phyloP scores from a whole-genome alignment of 2,797 vertebrate species.

The Malurus splendens region DNA sequence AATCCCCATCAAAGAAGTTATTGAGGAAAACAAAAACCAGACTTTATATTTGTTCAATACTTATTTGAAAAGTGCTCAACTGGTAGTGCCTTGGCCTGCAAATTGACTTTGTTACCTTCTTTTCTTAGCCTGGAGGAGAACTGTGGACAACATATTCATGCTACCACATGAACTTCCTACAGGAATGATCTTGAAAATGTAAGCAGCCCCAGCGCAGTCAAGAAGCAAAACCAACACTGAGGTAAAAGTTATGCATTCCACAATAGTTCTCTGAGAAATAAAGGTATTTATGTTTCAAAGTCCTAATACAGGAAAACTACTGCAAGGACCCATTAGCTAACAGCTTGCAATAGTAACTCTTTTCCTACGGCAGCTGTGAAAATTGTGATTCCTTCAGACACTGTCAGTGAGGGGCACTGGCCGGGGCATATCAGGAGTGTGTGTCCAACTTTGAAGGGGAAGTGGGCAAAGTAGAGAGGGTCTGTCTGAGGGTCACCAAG shows the following conservation, averaged over 20 bases:
- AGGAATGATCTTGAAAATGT: neutral
- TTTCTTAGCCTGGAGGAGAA: neutral
- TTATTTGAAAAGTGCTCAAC: neutral
- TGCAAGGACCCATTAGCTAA: neutral
- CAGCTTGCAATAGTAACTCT: neutral
- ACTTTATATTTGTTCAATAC: neutral
- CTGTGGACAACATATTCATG: neutral
- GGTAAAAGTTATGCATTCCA: neutral
- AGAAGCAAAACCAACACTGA: neutral
- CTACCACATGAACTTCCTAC: neutral
- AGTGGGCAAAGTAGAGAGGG: neutral
- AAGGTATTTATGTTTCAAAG: neutral
- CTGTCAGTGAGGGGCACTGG: neutral
- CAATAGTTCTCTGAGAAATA: neutral
- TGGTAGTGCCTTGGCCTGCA: neutral
- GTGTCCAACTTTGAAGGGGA: neutral
- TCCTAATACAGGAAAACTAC: neutral
- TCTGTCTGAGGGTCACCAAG: neutral
- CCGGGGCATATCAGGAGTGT: neutral
- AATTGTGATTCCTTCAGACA: neutral
- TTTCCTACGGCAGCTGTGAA: neutral
- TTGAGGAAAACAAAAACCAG: neutral
- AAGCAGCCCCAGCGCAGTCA: neutral
- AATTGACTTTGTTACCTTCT: neutral
- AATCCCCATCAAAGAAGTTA: neutral